Evolutionary conservation across 2,888 invertebrate species (phyloP).

Genomic region (Dryocosmus kuriphilus): DNA sequence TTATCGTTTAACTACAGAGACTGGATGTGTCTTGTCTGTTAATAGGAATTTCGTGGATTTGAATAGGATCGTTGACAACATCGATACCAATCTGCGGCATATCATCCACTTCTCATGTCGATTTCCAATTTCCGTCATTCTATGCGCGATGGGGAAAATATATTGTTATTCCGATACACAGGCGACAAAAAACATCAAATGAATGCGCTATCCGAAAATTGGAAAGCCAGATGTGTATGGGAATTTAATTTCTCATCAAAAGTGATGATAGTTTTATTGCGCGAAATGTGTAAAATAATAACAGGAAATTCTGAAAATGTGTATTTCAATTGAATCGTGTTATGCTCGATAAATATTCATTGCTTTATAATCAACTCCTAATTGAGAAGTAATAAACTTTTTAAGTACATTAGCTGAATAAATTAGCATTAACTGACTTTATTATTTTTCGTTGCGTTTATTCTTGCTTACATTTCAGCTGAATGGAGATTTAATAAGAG

Average conservation of each 20-base stretch:
- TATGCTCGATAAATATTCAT: neutral
- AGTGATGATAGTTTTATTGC: neutral
- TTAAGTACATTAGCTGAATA: neutral
- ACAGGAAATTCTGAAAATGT: neutral
- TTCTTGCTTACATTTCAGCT: neutral
- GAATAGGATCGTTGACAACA: conserved; percentile 33
- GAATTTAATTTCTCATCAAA: neutral
- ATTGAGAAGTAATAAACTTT: neutral
- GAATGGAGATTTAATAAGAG: neutral
- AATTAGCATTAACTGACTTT: neutral
- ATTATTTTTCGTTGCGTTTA: neutral
- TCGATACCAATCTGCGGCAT: conserved; percentile 43
- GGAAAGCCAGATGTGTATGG: neutral
- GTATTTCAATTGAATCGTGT: neutral
- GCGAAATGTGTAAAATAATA: neutral
- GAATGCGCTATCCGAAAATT: neutral
- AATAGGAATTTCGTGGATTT: conserved; percentile 16
- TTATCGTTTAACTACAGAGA: neutral
- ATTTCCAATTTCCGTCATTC: conserved; percentile 48
- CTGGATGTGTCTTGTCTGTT: neutral
- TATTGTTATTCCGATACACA: conserved; percentile 13
- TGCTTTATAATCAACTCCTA: neutral
- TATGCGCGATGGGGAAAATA: conserved; percentile 19
- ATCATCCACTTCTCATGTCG: conserved; percentile 24
- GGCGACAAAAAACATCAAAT: neutral